Evolutionary conservation across 2,888 invertebrate species (phyloP).

Genomic region (Temnothorax unifasciatus): DNA sequence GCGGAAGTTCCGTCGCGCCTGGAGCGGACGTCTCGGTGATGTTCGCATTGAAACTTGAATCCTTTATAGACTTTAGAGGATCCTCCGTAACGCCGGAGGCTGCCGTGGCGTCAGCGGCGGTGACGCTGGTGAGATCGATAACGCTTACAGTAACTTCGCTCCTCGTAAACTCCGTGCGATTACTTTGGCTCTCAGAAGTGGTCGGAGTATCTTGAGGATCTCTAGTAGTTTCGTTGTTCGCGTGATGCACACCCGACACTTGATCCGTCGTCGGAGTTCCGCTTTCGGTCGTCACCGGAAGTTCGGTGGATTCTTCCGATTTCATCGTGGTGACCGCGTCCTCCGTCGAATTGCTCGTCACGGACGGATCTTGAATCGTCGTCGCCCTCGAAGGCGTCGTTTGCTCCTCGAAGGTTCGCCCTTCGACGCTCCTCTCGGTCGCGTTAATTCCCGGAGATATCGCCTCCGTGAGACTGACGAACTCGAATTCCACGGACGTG

Average conservation of each 20-base stretch:
- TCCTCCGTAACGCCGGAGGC: conserved; percentile 47
- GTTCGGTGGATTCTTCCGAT: conserved; percentile 38
- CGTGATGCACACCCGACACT: neutral
- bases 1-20: conserved; percentile 20
- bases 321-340: conserved; percentile 2
- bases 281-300: neutral
- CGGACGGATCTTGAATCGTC: conserved; percentile 21
- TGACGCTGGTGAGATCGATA: conserved; percentile 36
- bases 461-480: conserved; percentile 79
- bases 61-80: conserved; percentile 43
- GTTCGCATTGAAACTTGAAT: conserved; percentile 39
- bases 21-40: conserved; percentile 47
- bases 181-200: conserved; percentile 44
- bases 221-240: conserved; percentile 22
- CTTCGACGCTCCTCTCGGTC: conserved; percentile 43
- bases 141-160: conserved; percentile 47
- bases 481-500: conserved; percentile 79
- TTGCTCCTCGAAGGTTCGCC: neutral
- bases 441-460: conserved; percentile 28
- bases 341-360: conserved; percentile 27
- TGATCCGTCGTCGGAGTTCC: conserved; percentile 27
- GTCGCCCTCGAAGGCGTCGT: conserved; percentile 1
- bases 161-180: conserved; percentile 29
- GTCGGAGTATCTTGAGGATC: neutral
- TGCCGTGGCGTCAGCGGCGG: conserved; percentile 8